phyloP scores from a whole-genome alignment of 2,888 invertebrate species.

The Philhelius pedissequus region DNA sequence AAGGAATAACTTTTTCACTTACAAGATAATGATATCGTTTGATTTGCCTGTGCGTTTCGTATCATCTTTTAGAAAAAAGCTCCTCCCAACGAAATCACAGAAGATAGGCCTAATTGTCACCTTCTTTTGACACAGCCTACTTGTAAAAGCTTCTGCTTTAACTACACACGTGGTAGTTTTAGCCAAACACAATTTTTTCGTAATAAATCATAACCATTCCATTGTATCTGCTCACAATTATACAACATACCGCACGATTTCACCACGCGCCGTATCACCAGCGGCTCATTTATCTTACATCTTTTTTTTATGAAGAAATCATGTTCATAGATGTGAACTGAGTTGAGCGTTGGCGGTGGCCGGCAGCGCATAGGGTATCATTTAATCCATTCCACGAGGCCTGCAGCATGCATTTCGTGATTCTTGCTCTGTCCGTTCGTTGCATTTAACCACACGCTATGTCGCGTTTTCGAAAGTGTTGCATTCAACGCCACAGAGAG shows the following conservation, averaged over 20 bases:
- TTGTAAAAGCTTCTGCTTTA: neutral
- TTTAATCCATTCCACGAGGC: neutral
- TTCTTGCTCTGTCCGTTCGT: constrained; percentile 25
- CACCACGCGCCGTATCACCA: no score
- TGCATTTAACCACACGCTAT: constrained; percentile 45
- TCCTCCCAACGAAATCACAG: no score
- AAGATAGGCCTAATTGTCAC: no score
- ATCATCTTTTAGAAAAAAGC: no score
- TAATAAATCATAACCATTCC: neutral
- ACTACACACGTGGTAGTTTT: no score
- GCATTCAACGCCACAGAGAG: constrained; percentile 55
- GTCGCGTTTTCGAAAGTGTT: constrained; percentile 66
- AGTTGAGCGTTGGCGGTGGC: no score
- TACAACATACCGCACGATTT: neutral
- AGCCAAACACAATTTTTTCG: neutral
- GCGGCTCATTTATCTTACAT: neutral
- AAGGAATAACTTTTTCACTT: no score
- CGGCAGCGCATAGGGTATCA: neutral
- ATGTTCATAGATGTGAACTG: neutral
- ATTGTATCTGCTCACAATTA: neutral
- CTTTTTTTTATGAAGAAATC: neutral
- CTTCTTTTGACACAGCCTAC: neutral
- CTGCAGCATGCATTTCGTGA: neutral
- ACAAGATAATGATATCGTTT: no score
- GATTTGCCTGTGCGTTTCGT: no score